Evolutionary conservation across 2,888 invertebrate genomes (phyloP).

Genomic region (Platerodrilus igneus): DNA sequence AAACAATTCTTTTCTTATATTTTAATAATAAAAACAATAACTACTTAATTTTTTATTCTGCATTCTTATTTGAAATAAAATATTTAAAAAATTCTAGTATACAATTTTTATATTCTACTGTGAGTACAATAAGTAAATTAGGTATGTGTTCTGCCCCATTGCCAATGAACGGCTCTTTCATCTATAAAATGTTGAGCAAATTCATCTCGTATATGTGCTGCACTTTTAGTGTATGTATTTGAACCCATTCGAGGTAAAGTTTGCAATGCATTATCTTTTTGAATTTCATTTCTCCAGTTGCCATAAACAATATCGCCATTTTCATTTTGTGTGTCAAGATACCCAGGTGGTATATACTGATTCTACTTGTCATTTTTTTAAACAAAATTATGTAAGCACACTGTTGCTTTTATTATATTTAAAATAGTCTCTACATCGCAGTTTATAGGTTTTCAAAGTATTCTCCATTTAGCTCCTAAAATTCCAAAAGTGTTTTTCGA

Average conservation of each 20-base stretch:
- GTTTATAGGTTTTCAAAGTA: conserved; percentile 10
- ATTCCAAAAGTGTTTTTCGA: conserved; percentile 19
- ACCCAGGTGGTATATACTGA: conserved; percentile 6
- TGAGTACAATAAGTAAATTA: no score
- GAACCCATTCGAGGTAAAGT: conserved; percentile 3
- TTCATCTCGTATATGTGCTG: conserved; percentile 3
- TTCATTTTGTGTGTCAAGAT: conserved; percentile 1
- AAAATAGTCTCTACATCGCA: conserved; percentile 2
- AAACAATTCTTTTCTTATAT: no score
- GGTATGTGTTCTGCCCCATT: no score
- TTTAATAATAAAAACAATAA: no score
- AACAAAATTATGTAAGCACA: conserved; percentile 6
- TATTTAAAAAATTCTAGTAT: no score
- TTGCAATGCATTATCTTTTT: not conserved
- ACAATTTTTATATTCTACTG: no score
- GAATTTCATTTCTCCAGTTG: conserved; percentile 2
- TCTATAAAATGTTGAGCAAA: conserved; percentile 4
- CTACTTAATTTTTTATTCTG: no score
- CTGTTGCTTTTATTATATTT: conserved; percentile 10
- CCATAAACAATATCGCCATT: not conserved
- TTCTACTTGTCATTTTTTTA: no score
- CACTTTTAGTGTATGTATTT: conserved; percentile 8
- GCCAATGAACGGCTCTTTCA: conserved; percentile 6
- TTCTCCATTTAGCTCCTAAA: conserved; percentile 10
- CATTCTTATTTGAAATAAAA: no score